Conservation (phyloP, 2,888 invertebrate genomes). For the Linnaemya tessellans region DNA sequence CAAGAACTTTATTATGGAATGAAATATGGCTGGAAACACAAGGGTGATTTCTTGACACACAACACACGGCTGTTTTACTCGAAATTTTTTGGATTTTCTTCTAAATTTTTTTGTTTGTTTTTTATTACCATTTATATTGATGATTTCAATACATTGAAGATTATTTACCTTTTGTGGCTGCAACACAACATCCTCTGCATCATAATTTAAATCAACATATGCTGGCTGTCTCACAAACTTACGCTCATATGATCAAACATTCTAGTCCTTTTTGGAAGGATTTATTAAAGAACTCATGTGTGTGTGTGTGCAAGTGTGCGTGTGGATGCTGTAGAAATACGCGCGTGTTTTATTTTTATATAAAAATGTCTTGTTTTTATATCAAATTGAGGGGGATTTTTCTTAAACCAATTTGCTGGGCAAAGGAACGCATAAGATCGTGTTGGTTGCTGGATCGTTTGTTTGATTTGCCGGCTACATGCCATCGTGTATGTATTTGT, state of each 20-base stretch:
- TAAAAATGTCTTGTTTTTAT: conserved; percentile 70
- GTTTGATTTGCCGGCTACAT: not conserved
- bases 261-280: conserved; percentile 38
- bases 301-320: no score
- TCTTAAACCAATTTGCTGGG: conserved; percentile 17
- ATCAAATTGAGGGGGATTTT: conserved; percentile 68
- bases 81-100: conserved; percentile 1
- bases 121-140: conserved; percentile 18
- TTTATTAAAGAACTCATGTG: not conserved
- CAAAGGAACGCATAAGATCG: conserved; percentile 58
- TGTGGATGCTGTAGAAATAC: conserved; percentile 34
- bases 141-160: conserved; percentile 56
- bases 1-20: not conserved
- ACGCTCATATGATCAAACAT: conserved; percentile 2
- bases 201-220: conserved; percentile 53
- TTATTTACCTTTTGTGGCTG: conserved; percentile 70
- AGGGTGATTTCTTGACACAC: conserved; percentile 68
- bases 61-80: conserved; percentile 69
- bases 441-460: conserved; percentile 60
- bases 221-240: conserved; percentile 25
- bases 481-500: not conserved
- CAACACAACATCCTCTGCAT: conserved; percentile 57
- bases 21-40: conserved; percentile 39
- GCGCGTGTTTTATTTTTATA: conserved; percentile 67
- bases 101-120: no score